Percentiles rank a stretch among this genome's conserved stretches.
Evolutionary conservation across 2,797 vertebrate genomes (phyloP).

Genomic region (Mus spretus): DNA sequence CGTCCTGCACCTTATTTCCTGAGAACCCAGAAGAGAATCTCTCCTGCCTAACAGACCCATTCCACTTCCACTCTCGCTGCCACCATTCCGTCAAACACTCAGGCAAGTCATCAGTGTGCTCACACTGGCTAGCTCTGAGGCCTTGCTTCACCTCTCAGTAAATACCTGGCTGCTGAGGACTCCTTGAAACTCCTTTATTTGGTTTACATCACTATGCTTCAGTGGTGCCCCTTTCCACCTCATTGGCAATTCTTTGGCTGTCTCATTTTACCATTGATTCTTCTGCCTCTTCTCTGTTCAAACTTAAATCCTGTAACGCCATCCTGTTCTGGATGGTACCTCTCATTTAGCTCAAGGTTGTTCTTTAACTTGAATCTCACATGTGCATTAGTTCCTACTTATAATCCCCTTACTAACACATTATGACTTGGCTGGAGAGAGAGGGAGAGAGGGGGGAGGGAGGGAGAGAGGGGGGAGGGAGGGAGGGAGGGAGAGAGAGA

Average conservation of each 20-base stretch:
- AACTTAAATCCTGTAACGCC: neutral
- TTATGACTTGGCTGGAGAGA: neutral
- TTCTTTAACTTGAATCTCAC: neutral
- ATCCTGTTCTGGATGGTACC: neutral
- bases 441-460: rapidly evolving
- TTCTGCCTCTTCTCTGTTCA: neutral
- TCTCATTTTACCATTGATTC: neutral
- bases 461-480: too few species aligned
- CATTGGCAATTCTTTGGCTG: neutral
- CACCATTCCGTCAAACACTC: neutral
- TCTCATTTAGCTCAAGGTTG: neutral
- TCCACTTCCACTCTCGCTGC: neutral
- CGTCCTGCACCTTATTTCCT: neutral
- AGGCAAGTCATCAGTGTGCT: neutral
- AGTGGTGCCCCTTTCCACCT: neutral
- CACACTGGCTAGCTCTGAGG: neutral
- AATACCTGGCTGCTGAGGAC: neutral
- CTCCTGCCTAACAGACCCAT: neutral
- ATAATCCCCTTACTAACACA: neutral
- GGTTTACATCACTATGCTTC: neutral
- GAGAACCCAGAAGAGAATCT: neutral
- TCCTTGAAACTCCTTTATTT: neutral
- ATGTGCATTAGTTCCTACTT: neutral
- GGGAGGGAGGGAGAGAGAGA: too few species aligned
- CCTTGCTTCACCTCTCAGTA: neutral